Evolutionary conservation across 2,113 vertebrate species (phyloP).

Genomic region (Microcebus lehilahytsara): DNA sequence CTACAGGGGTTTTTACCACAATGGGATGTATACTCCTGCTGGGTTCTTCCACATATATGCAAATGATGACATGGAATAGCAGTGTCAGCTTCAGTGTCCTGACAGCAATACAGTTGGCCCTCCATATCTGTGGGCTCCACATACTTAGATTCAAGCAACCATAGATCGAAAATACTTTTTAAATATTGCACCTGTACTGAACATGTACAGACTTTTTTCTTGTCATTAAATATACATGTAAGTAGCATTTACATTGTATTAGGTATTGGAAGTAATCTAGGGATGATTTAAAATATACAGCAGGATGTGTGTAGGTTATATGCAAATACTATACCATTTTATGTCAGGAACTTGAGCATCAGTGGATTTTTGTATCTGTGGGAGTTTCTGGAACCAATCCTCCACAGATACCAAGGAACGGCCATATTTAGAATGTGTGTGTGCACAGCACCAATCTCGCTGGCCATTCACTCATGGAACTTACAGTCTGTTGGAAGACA

Average conservation of each 20-base stretch:
- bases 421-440: background rate
- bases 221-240: background rate
- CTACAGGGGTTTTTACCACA: background rate
- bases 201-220: background rate
- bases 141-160: background rate
- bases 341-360: background rate
- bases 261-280: background rate
- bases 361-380: background rate
- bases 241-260: background rate
- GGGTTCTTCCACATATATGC: background rate
- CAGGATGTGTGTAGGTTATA: background rate
- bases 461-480: background rate
- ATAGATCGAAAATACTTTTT: background rate
- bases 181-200: background rate
- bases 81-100: background rate
- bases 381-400: background rate
- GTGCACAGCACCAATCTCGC: background rate
- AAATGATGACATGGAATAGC: background rate
- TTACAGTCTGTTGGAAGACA: background rate
- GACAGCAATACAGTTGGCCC: background rate
- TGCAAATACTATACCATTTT: background rate
- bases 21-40: background rate
- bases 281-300: background rate
- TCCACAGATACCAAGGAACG: background rate
- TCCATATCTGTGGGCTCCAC: rapidly evolving